These are phyloP conservation scores for Mechanitis mazaeus DNA, from an alignment of 2,888 invertebrate species.

Conservation along the genomic window DNA sequence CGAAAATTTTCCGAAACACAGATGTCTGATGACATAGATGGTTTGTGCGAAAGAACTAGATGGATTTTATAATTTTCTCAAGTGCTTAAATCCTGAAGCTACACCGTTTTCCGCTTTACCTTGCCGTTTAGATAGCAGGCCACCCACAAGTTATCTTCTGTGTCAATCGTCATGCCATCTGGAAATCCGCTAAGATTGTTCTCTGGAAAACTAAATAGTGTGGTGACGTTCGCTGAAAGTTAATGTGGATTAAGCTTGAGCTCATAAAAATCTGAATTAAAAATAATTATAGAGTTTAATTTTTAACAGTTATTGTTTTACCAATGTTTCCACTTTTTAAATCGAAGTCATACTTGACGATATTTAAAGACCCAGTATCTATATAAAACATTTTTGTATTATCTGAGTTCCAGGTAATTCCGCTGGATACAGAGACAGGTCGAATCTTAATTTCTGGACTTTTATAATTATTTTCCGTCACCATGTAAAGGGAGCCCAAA, in stretches of 20 bases:
- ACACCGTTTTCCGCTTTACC: constrained; percentile 50
- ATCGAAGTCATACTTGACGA: constrained; percentile 84
- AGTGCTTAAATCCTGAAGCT: too few relatives aligned
- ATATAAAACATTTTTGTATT: constrained; percentile 86
- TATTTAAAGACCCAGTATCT: constrained; percentile 80
- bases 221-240: constrained; percentile 74
- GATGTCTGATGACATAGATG: too few relatives aligned
- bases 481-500: constrained; percentile 77
- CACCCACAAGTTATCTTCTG: constrained; percentile 86
- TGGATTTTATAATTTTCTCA: too few relatives aligned
- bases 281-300: constrained; percentile 38
- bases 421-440: constrained; percentile 84
- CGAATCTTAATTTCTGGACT: constrained; percentile 52
- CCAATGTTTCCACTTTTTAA: constrained; percentile 73
- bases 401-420: constrained; percentile 84
- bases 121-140: constrained; percentile 79
- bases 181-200: constrained; percentile 78
- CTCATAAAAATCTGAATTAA: too few relatives aligned
- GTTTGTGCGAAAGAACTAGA: too few relatives aligned
- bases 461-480: constrained; percentile 58
- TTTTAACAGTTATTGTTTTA: constrained; percentile 62
- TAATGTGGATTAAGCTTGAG: too few relatives aligned
- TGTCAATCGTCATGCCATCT: constrained; percentile 88
- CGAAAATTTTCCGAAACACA: too few relatives aligned
- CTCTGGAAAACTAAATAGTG: constrained; percentile 75